Conservation (phyloP, 2,888 invertebrate species). For the Tachina lurida region DNA sequence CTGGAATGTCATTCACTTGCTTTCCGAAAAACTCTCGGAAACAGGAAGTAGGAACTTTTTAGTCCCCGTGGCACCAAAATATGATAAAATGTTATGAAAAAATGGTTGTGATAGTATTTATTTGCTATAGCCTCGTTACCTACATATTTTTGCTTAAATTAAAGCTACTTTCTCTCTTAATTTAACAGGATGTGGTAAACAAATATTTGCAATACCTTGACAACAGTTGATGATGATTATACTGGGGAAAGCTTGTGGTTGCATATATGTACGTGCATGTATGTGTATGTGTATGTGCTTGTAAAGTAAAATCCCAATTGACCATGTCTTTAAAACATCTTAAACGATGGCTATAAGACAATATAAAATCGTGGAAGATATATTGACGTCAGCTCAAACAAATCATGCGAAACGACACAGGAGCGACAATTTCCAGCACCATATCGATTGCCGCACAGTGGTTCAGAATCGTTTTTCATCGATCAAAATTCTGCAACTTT, state of each 20-base stretch:
- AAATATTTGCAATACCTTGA: conserved; percentile 60
- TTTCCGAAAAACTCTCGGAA: too few relatives aligned
- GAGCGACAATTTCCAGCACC: too few relatives aligned
- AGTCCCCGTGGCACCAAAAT: background rate
- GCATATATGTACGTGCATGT: background rate
- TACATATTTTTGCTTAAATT: background rate
- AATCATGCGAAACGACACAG: too few relatives aligned
- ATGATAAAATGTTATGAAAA: background rate
- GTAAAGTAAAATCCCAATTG: background rate
- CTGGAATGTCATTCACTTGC: too few relatives aligned
- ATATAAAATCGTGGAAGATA: too few relatives aligned
- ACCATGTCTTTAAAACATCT: too few relatives aligned
- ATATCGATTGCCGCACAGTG: too few relatives aligned
- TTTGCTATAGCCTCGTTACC: conserved; percentile 9
- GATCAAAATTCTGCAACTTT: too few relatives aligned
- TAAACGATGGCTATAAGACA: too few relatives aligned
- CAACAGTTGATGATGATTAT: conserved; percentile 29
- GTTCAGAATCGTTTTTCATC: too few relatives aligned
- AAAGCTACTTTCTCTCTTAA: conserved; percentile 23
- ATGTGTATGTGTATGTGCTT: background rate
- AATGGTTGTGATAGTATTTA: background rate
- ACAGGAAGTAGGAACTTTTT: too few relatives aligned
- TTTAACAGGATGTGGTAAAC: conserved; percentile 34
- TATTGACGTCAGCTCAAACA: too few relatives aligned
- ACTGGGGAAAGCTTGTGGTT: background rate